phyloP scores from a whole-genome alignment of 2,888 invertebrate species.

The Prenolepis imparis region DNA sequence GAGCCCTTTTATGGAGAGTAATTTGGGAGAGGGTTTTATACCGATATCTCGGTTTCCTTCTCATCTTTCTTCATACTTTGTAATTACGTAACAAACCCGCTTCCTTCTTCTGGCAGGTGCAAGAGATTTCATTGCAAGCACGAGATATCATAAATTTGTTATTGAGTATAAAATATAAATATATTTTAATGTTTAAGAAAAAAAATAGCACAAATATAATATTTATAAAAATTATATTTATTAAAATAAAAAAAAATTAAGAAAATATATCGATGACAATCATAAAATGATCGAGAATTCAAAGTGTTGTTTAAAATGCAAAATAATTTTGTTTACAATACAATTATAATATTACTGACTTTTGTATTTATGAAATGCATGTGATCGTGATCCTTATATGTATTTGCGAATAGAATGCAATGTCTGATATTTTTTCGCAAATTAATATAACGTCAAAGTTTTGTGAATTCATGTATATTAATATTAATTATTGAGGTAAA shows the following conservation, averaged over 20 bases:
- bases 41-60: not conserved
- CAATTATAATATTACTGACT: not conserved
- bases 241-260: not conserved
- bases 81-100: conserved; percentile 8
- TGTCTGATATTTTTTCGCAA: not conserved
- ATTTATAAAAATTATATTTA: not conserved
- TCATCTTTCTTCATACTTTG: not conserved
- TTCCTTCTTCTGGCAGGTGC: not conserved
- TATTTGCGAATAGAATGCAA: not conserved
- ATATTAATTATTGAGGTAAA: not conserved
- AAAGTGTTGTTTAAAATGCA: not conserved
- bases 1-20: not conserved
- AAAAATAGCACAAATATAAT: not conserved
- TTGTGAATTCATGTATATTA: not conserved
- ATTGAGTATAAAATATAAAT: not conserved
- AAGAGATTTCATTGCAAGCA: not conserved
- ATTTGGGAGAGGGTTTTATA: not conserved
- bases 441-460: not conserved
- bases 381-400: not conserved
- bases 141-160: not conserved
- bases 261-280: not conserved
- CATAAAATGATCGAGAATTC: not conserved
- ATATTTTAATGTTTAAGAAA: not conserved
- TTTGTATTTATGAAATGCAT: not conserved
- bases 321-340: not conserved